These are phyloP conservation scores for Diplolepis rosae DNA, from an alignment of 2,888 invertebrate species.

Conservation along the genomic window DNA sequence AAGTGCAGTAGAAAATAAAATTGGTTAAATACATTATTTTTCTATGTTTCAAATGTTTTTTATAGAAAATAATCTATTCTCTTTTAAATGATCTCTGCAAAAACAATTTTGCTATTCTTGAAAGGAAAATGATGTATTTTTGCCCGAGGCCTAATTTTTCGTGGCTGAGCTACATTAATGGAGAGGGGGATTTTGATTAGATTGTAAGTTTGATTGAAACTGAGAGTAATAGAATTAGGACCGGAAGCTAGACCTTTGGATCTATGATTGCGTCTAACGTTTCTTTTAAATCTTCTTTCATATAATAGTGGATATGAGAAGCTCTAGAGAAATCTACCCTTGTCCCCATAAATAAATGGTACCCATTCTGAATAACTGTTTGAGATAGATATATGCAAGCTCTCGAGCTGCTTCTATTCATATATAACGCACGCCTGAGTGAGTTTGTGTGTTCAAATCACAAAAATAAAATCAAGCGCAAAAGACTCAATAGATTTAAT, in stretches of 20 bases:
- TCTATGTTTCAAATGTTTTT: no score
- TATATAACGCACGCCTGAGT: slow-evolving; percentile 11
- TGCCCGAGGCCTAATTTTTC: no score
- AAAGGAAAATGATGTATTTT: no score
- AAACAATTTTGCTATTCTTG: no score
- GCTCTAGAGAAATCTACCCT: slow-evolving; percentile 19
- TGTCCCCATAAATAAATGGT: slow-evolving; percentile 46
- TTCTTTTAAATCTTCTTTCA: slow-evolving; percentile 11
- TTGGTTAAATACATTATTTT: no score
- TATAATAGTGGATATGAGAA: slow-evolving; percentile 21
- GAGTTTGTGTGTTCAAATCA: slow-evolving; percentile 6
- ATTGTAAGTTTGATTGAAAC: no score
- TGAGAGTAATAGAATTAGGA: background rate
- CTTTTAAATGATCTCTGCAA: no score
- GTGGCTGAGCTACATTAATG: no score
- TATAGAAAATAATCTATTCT: no score
- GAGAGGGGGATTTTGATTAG: no score
- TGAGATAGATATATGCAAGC: slow-evolving; percentile 31
- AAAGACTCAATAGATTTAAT: background rate
- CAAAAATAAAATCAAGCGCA: background rate
- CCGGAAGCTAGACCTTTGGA: background rate
- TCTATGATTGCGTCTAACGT: slow-evolving; percentile 16
- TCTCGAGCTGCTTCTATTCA: slow-evolving; percentile 9
- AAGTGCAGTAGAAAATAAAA: no score
- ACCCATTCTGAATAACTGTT: slow-evolving; percentile 40